Base-by-base conservation (phyloP, 2,797 vertebrate genomes). In the Semotilus atromaculatus region DNA sequence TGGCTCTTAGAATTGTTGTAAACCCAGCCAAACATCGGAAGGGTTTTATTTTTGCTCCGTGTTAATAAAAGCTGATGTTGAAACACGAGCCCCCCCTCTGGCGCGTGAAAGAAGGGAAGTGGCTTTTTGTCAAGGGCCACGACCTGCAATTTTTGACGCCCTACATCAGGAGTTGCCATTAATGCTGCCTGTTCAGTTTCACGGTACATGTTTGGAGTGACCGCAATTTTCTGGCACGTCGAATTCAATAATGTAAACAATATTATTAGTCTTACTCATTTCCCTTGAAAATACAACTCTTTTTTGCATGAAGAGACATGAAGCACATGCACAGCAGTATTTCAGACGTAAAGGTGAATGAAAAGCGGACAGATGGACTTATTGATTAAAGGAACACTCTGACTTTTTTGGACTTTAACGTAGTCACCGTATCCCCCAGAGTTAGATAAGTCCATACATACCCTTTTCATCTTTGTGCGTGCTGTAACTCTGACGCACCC, bases 11-110 rank as follows among this genome's bases (percentile, higher is more conserved):
- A 67, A 82, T 53, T 53, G 81, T 76, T 83, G 29, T 67, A 76
- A 83, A 67, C 16, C 18, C 19, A 64, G 83, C 36, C 53, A 80
- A 85, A 80, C 67, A 64, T 34, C 3, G 8, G 19, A 80, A 72
- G 68, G 51, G 66, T 85, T 85, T 85, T 72, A 83, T 85, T 80
- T 83, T 76, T 60, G 16, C 26, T 66, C 34, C 0, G 18, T 55
- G 62, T 66, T 83, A 66, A 75, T 76, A 76, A 66, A 83, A 83
- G 51, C 40, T 34, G 34, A 29, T 67, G 62, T 67, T 83, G 62
- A 83, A 83, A 76, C 60, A 26, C 0, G n/a, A 83, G 21, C 31
- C 81, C 34, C 43, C 31, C 34, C 51, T 48, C 53, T 60, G 36
- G 34, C 43, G 43, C 1, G 29, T 75, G 43, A 67, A 64, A 74